Evolutionary conservation across 2,888 invertebrate species (phyloP), one percentile per base, ranked within the genome.

Genomic region (Anarsia innoxiella): DNA sequence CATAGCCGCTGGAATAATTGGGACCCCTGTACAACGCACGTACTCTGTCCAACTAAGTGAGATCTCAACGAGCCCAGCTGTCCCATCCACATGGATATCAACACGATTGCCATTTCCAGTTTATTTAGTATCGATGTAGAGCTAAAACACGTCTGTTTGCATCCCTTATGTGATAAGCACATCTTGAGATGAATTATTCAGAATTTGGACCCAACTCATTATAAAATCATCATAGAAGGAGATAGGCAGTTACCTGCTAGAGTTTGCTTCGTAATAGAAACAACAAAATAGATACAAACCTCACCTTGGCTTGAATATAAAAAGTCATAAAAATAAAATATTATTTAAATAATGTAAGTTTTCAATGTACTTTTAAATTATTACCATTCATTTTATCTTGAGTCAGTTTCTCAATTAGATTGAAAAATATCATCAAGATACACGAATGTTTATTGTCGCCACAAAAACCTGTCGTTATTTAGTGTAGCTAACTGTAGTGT

Each of bases 1-100:
- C 75, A 79, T 74, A 70, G 71, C 66, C 59, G 61, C 63, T 59
- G 67, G 67, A 75, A 72, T 82, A 78, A 78, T 78, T 76, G 75
- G 68, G 69, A 64, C 63, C 67, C 59, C 66, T 58, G 56, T 53
- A 51, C 56, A 41, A 52, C 23, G 32, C 32, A 4, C 5, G 28
- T 28, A 4, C 19, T 11, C 11, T 35, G 15, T 33, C 12, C 31
- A 23, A 32, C 56, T 61, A 65, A 67, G 54, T 59, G 53, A 58
- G 60, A 61, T 63, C 53, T 53, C n/a, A n/a, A 9, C n/a, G 25
- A 5, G 25, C 49, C 45, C n/a, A n/a, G n/a, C n/a, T n/a, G 50
- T 51, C 52, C 59, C n/a, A 25, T 6, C 6, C 19, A 19, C 19
- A 19, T 6, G 19, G 19, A 19, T 19, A 19, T 19, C 19, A 8